A percentile compares a stretch with the other conserved stretches of the same genome.
Conservation (phyloP, 2,888 invertebrate genomes). For the Cephalotes varians region DNA sequence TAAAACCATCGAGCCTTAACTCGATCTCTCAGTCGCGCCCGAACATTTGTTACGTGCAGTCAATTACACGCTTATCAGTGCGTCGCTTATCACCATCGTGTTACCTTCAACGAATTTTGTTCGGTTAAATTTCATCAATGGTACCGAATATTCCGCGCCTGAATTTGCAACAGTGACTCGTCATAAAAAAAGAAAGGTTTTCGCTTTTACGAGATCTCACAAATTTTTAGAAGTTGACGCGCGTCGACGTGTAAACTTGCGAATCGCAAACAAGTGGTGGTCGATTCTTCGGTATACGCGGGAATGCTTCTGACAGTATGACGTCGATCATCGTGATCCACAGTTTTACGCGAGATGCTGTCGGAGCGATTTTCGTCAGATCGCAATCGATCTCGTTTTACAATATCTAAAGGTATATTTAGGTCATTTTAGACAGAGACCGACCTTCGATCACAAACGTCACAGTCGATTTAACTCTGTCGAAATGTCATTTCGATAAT, state of each 20-base stretch:
- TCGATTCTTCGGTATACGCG: not conserved
- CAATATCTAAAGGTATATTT: not conserved
- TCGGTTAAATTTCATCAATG: not conserved
- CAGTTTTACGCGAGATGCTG: not conserved
- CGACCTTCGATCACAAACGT: not conserved
- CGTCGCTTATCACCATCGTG: not conserved
- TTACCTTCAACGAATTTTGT: not conserved
- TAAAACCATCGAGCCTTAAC: constrained; percentile 52
- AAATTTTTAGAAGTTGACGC: constrained; percentile 34
- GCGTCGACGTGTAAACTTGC: constrained; percentile 13
- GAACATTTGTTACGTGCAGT: constrained; percentile 50
- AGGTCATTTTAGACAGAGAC: not conserved
- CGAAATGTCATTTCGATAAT: not conserved
- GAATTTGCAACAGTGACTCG: not conserved
- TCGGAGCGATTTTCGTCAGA: not conserved
- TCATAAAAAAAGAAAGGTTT: not conserved
- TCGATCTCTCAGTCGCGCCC: constrained; percentile 56
- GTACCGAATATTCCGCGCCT: constrained; percentile 11
- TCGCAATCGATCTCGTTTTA: not conserved
- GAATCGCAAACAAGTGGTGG: constrained; percentile 11
- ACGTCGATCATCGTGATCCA: not conserved
- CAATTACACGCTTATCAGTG: constrained; percentile 13
- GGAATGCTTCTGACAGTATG: constrained; percentile 7
- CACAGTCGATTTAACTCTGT: not conserved
- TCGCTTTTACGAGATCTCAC: not conserved